These are phyloP conservation scores for Anastrepha ludens DNA, from an alignment of 1,140 invertebrate species.

Conservation along the genomic window DNA sequence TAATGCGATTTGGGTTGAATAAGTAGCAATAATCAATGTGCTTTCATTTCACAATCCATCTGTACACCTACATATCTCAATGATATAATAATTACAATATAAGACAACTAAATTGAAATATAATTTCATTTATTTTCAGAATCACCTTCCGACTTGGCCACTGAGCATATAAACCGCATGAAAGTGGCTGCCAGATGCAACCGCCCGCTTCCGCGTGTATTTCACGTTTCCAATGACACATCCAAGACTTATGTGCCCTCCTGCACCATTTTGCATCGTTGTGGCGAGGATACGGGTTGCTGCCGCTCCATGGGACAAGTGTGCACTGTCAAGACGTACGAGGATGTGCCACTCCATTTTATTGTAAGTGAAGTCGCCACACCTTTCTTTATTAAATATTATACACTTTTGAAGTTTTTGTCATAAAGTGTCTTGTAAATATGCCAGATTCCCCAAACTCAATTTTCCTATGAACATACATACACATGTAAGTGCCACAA, in stretches of 20 bases:
- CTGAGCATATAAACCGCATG: conserved; percentile 55
- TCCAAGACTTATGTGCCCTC: conserved; percentile 82
- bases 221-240: conserved; percentile 66
- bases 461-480: not conserved
- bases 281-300: conserved; percentile 84
- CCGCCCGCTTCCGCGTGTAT: conserved; percentile 60
- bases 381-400: not conserved
- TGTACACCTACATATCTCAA: too few relatives aligned
- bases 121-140: conserved; percentile 39
- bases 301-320: conserved; percentile 78
- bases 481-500: not conserved
- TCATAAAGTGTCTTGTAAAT: not conserved
- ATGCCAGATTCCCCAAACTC: not conserved
- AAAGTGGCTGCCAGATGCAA: conserved; percentile 50
- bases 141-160: conserved; percentile 53
- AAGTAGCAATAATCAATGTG: too few relatives aligned
- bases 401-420: conserved; percentile 1
- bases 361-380: conserved; percentile 43
- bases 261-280: conserved; percentile 84
- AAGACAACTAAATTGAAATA: too few relatives aligned
- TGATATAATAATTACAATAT: too few relatives aligned
- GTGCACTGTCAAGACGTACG: conserved; percentile 75
- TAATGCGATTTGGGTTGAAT: too few relatives aligned
- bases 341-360: conserved; percentile 63
- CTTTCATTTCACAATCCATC: too few relatives aligned